Percentiles rank a stretch among this genome's conserved stretches.
These are phyloP conservation scores for Chrysopa pallens DNA, from an alignment of 1,140 invertebrate genomes.

Conservation along the genomic window DNA sequence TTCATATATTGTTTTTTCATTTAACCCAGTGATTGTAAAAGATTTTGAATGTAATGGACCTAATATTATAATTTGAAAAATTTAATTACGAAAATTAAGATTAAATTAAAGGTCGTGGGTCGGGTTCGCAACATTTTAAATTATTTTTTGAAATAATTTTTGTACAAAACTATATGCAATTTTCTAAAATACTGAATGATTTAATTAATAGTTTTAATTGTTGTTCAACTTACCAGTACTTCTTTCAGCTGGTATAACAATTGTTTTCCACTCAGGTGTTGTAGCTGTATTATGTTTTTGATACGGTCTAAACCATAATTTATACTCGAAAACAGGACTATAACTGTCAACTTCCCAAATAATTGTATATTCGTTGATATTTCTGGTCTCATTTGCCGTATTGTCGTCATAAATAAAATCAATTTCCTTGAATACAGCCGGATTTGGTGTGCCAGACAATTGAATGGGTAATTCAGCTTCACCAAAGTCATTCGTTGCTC, in stretches of 20 bases:
- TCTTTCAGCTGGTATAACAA: constrained; percentile 45
- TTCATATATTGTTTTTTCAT: constrained; percentile 47
- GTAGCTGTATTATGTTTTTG: constrained; percentile 19
- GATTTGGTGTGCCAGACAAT: constrained; percentile 28
- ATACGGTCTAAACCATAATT: constrained; percentile 39
- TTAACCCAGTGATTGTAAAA: constrained; percentile 45
- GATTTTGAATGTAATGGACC: constrained; percentile 45
- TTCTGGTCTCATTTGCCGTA: constrained; percentile 16
- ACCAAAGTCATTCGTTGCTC: constrained; percentile 53
- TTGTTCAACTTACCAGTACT: constrained; percentile 19
- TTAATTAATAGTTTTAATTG: background rate
- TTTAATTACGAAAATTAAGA: no score
- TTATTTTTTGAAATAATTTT: no score
- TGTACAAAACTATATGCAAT: no score
- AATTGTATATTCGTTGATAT: constrained; percentile 36
- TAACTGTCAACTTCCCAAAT: constrained; percentile 64
- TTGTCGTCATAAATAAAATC: constrained; percentile 3
- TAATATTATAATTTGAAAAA: constrained; percentile 9
- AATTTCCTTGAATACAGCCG: constrained; percentile 35
- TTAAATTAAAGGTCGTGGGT: no score
- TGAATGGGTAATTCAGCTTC: constrained; percentile 19
- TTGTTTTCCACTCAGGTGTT: constrained; percentile 38
- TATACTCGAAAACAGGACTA: constrained; percentile 50
- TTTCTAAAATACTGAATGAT: no score
- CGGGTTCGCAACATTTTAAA: no score